Evolutionary conservation across 2,113 vertebrate species (phyloP).

Genomic region (Theristicus caerulescens): DNA sequence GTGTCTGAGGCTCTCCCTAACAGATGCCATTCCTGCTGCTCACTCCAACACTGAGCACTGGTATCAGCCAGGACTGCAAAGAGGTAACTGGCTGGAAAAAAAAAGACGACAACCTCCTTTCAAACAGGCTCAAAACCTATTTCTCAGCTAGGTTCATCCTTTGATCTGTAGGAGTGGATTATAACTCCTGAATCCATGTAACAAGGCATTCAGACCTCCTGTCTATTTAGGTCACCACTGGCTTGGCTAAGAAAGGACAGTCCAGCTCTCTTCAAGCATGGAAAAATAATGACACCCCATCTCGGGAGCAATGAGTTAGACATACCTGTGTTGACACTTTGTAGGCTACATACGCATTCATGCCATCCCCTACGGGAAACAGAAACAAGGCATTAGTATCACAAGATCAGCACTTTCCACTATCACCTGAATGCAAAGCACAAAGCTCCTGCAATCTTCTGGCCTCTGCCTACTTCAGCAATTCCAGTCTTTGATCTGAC

Average conservation of each 20-base stretch:
- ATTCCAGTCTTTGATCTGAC: not conserved
- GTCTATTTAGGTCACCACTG: not conserved
- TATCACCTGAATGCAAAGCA: not conserved
- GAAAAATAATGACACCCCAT: not conserved
- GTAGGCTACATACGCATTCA: conserved; percentile 97
- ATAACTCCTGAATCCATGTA: not conserved
- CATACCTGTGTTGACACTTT: conserved; percentile 94
- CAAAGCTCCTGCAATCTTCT: not conserved
- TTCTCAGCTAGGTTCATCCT: not conserved
- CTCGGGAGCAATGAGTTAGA: fast-evolving
- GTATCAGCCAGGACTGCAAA: not conserved
- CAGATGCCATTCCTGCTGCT: not conserved
- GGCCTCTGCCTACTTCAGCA: not conserved
- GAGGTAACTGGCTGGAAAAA: not conserved
- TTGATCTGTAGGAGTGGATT: not conserved
- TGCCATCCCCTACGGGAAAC: conserved; percentile 85
- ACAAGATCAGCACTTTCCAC: not conserved
- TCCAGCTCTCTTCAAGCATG: not conserved
- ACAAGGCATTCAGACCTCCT: not conserved
- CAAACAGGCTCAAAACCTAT: not conserved
- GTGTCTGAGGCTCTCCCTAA: not conserved
- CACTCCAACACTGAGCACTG: not conserved
- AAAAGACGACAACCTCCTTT: not conserved
- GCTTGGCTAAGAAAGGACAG: not conserved
- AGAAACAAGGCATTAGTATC: not conserved